Evolutionary conservation across 2,113 vertebrate species (phyloP), one percentile per base, ranked within the genome.

Genomic region (Pluvianellus socialis): DNA sequence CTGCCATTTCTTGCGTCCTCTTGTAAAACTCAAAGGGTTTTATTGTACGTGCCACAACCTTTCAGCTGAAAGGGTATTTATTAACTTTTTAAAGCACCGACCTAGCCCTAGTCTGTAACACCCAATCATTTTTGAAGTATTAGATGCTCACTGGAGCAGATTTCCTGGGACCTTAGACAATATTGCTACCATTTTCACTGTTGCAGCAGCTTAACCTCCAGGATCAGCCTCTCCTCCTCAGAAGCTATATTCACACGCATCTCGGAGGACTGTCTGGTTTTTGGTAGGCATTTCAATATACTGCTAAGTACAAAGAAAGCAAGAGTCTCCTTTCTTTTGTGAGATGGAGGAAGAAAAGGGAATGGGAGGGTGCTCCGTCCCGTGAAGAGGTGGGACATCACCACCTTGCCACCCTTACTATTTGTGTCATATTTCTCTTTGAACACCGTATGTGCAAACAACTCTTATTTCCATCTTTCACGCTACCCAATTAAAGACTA

Each of bases 221-320:
- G 58, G 53, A 70, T 79, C 27, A 52, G 30, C n/a, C 50, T 88
- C 61, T 32, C 61, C 40, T 67, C 52, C 77, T 92, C 49, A 76
- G 44, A 72, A 32, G 19, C 18, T 35, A 10, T 9, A 35, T 12
- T 77, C 32, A 72, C 26, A 49, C 16, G 70, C 18, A 35, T 45
- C 53, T 79, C 23, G 23, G 32, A 66, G 18, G 32, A 82, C 0
- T 16, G 9, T 1, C 0, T 27, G 3, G 23, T 40, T 82, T 63
- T 33, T 63, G 15, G 22, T 7, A 84, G 38, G 6, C 38, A 49
- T 55, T 82, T 87, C 52, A 59, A 62, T 33, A 52, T 18, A 20
- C 6, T 62, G 33, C 6, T 32, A 55, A 55, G 14, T 32, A 27
- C 23, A 86, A 93, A 68, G 30, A 73, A 76, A 86, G 20, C n/a